These are phyloP conservation scores for Antennarius maculatus DNA, from an alignment of 2,797 vertebrate species.

Conservation along the genomic window DNA sequence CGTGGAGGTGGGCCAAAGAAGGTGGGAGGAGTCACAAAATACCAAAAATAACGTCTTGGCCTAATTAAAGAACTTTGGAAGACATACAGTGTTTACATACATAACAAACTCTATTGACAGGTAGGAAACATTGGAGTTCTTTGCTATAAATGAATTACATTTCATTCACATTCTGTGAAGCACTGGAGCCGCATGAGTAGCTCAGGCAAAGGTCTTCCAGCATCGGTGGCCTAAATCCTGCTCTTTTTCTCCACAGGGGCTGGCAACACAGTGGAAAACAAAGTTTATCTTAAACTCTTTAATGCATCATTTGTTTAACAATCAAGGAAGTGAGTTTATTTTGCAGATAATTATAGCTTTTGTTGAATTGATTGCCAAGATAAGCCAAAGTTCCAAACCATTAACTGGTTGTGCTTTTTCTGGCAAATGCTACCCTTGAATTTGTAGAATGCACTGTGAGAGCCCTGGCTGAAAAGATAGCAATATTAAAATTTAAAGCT, in stretches of 20 bases:
- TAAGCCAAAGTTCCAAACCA: conserved; percentile 76
- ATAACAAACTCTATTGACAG: conserved; percentile 48
- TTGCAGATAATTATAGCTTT: conserved; percentile 81
- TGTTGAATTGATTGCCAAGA: conserved; percentile 78
- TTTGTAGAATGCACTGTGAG: conserved; percentile 28
- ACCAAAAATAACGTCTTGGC: conserved; percentile 74
- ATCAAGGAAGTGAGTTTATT: conserved; percentile 80
- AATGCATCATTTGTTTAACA: conserved; percentile 81
- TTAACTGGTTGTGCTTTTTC: conserved; percentile 76
- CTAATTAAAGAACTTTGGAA: conserved; percentile 67
- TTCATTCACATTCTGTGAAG: conserved; percentile 58
- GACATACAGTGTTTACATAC: conserved; percentile 67
- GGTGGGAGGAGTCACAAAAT: conserved; percentile 64
- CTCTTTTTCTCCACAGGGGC: conserved; percentile 42
- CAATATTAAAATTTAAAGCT: conserved; percentile 26
- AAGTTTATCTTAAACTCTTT: conserved; percentile 79
- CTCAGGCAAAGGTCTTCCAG: conserved; percentile 40
- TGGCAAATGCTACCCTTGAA: conserved; percentile 61
- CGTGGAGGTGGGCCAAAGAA: conserved; percentile 72
- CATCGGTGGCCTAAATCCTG: conserved; percentile 43
- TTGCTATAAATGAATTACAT: conserved; percentile 50
- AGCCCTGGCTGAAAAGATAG: conserved; percentile 34
- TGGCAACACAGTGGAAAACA: conserved; percentile 51
- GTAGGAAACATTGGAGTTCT: conserved; percentile 39
- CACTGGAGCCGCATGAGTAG: conserved; percentile 40